Base-by-base conservation (phyloP, 2,797 vertebrate genomes). In the Carapus acus region DNA sequence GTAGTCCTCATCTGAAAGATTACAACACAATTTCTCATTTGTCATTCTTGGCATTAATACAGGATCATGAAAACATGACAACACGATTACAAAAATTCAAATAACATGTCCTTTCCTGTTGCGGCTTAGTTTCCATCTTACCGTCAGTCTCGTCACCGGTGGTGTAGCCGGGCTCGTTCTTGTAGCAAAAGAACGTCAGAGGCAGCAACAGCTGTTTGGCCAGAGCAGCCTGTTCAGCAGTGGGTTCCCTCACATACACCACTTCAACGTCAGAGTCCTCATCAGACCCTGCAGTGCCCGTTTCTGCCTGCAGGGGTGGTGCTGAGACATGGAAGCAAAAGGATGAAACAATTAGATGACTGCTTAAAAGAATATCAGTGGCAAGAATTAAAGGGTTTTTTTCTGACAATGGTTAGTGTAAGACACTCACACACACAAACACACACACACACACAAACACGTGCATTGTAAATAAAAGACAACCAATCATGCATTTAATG, bases 131-230 rank as follows among this genome's bases (percentile, higher is more conserved):
- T n/a, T 7, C 4, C 5, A 21, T 61, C 86, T 92, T 83, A 98
- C 94, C 94, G 43, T 98, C 93, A 17, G 88, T 82, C n/a, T 88
- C 80, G 29, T 93, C 88, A 0, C 94, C 92, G 7, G 93, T 96
- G 74, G 78, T 46, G 22, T 99, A 98, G 71, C 89, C 93, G 13
- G 91, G 90, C 38, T 89, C 88, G 42, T 92, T 97, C 82, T 97
- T 89, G 79, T 97, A 99, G 72, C 93, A 94, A 85, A 98, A 98
- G 81, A 99, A 99, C 0, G 93, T 94, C 47, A 83, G 81, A 11
- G 96, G 96, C 37, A 98, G 88, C 74, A 84, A 80, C 13, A 99
- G 92, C 36, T 82, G 68, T 34, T 71, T 84, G 60, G 96, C 93
- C 2, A 98, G 84, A 57, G 83, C 88, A 46, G 77, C 90, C 66